A percentile compares a stretch with the other conserved stretches of the same genome.
Conservation (phyloP, 2,888 invertebrate species). For the Oligia fasciuncula region DNA sequence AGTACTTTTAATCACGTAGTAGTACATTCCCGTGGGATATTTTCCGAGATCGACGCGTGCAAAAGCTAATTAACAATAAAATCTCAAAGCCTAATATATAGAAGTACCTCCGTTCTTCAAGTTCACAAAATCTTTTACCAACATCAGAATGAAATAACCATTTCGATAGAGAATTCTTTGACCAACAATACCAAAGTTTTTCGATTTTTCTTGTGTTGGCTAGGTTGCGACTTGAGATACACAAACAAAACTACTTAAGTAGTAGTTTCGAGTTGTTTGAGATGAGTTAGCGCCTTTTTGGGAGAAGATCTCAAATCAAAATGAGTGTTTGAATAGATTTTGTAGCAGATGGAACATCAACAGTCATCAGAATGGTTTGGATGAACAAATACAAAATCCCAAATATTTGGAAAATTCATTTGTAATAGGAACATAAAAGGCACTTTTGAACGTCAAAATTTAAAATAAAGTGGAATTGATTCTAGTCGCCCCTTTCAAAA, state of each 20-base stretch:
- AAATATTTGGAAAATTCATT: background rate
- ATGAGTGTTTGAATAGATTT: conserved; percentile 15
- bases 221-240: background rate
- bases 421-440: background rate
- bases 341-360: background rate
- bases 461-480: background rate
- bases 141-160: background rate
- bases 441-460: background rate
- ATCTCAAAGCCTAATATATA: background rate
- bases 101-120: background rate
- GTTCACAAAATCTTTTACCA: background rate
- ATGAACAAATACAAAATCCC: background rate
- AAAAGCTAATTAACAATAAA: background rate
- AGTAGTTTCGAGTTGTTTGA: conserved; percentile 35
- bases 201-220: background rate
- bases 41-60: background rate
- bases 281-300: conserved; percentile 27
- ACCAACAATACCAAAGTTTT: conserved; percentile 13
- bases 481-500: background rate
- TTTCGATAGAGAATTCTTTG: background rate
- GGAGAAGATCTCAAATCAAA: background rate
- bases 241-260: conserved; percentile 26
- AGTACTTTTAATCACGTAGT: background rate
- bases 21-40: background rate
- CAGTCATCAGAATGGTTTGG: no score